Evolutionary conservation across 2,113 vertebrate genomes (phyloP).

Genomic region (Geococcyx californianus): DNA sequence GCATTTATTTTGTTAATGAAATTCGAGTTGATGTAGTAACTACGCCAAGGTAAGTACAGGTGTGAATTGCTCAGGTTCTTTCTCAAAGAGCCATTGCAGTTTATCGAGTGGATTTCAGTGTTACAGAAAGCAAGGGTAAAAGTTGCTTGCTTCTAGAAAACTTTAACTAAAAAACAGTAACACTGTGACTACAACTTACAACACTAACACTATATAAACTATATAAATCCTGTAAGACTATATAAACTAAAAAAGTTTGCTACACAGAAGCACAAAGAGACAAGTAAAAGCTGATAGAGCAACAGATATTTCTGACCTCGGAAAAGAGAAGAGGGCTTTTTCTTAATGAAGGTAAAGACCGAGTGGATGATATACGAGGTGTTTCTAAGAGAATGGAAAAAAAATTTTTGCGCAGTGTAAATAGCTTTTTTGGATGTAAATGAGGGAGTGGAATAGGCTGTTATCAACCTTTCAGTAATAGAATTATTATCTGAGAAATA

Average conservation of each 20-base stretch:
- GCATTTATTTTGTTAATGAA: neutral
- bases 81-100: neutral
- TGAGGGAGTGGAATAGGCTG: neutral
- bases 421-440: neutral
- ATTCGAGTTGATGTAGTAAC: neutral
- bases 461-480: neutral
- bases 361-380: neutral
- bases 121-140: neutral
- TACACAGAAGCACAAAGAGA: neutral
- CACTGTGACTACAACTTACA: neutral
- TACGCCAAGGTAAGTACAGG: neutral
- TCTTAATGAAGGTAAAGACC: neutral
- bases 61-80: neutral
- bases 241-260: too few species aligned
- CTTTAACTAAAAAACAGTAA: neutral
- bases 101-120: neutral
- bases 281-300: neutral
- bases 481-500: neutral
- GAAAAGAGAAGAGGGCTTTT: neutral
- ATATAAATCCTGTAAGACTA: too few species aligned
- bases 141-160: neutral
- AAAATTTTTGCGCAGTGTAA: neutral
- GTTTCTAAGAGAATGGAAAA: neutral
- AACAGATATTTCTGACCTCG: neutral
- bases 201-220: too few species aligned